Evolutionary conservation across 2,888 invertebrate genomes (phyloP), one percentile per base, ranked within the genome.

Genomic region (Apotomis turbidana): DNA sequence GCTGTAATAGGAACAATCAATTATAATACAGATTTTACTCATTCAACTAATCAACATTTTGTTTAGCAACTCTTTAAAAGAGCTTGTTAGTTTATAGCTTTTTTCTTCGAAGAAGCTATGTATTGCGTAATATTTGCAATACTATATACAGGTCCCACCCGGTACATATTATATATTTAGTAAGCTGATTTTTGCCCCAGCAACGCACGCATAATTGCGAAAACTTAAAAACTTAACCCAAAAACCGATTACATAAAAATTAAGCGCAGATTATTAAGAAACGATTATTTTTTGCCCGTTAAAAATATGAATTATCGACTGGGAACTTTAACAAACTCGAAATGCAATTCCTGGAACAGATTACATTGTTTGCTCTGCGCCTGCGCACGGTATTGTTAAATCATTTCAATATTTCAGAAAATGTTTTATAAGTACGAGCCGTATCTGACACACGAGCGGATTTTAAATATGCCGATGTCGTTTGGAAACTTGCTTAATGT

Each of bases 331-430:
- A 87, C 87, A 87, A 87, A 88, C 70, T 86, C 84, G 87, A 83
- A 83, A 79, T 82, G 79, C 79, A 80, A 76, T 86, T 85, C 84
- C 77, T 74, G 77, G 83, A 78, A 82, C 80, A 86, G 87, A 89
- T 90, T 84, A 87, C 88, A 88, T 89, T 90, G 88, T 87, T 80
- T 86, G 80, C 81, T 82, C 81, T 80, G 78, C 78, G 78, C 74
- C 73, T 71, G 80, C 75, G 75, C 62, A 57, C 85, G 81, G 76
- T 80, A 86, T 88, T 88, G 86, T 88, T 71, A 74, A 77, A 81
- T 81, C 78, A 83, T 81, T 80, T 80, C 79, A 80, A 83, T 83
- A 80, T 80, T 78, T 78, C 79, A 80, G 80, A 80, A 78, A 76
- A 80, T 74, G 71, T 73, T 80, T 79, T 81, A 79, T 73, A 78